Conservation (phyloP, 2,113 vertebrate genomes). For the Nyctereutes procyonoides region DNA sequence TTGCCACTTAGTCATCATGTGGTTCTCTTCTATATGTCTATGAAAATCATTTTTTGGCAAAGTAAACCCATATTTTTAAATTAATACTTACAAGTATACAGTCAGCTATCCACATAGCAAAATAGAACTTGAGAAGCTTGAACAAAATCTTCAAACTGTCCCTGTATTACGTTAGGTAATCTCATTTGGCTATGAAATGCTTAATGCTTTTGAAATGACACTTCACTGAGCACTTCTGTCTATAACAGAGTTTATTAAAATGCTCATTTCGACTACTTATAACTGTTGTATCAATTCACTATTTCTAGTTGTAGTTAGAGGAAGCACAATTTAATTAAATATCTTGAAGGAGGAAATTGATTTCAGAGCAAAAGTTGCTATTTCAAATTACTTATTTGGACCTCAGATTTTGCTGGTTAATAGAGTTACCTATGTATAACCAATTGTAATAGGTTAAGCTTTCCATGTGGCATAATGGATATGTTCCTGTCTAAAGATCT, state of each 20-base stretch:
- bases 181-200: conserved; percentile 12
- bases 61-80: background rate
- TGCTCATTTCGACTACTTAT: conserved; percentile 30
- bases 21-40: background rate
- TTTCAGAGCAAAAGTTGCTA: conserved; percentile 34
- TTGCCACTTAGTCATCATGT: background rate
- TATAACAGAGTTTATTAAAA: conserved; percentile 36
- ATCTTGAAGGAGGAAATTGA: conserved; percentile 50
- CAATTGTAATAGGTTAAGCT: background rate
- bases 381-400: conserved; percentile 42
- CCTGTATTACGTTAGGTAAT: background rate
- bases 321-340: conserved; percentile 58
- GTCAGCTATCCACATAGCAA: background rate
- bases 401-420: background rate
- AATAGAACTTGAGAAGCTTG: background rate
- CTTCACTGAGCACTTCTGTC: conserved; percentile 6
- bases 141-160: background rate
- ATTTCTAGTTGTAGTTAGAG: background rate
- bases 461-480: background rate
- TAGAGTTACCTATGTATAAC: conserved; percentile 18
- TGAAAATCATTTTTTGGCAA: background rate
- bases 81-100: background rate
- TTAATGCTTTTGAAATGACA: conserved; percentile 51
- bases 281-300: background rate
- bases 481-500: background rate